These are phyloP conservation scores for Neocrepidodera transversa DNA, from an alignment of 2,888 invertebrate species.

Conservation along the genomic window DNA sequence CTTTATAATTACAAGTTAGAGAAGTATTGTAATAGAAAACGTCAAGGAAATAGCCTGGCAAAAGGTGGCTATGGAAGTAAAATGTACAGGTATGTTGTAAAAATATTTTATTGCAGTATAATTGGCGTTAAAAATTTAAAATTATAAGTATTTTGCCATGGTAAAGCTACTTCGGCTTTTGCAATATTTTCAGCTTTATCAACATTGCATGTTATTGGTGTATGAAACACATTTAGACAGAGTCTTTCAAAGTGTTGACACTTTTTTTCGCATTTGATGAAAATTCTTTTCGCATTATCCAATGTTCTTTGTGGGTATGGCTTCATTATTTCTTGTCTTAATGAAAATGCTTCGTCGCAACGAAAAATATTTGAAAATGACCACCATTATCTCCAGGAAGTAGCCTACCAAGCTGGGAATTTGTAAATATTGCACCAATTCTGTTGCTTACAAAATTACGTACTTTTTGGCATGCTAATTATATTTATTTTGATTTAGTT, in stretches of 20 bases:
- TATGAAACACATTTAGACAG: constrained; percentile 25
- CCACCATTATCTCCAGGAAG: no score
- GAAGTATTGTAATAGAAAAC: constrained; percentile 25
- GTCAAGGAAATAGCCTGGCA: constrained; percentile 25
- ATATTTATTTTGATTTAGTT: no score
- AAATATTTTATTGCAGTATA: neutral
- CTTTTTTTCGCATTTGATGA: no score
- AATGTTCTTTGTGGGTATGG: constrained; percentile 26
- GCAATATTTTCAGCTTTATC: constrained; percentile 21
- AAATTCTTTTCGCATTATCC: constrained; percentile 18
- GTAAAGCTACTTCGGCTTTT: constrained; percentile 24
- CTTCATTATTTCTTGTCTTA: constrained; percentile 29
- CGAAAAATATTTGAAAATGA: constrained; percentile 28
- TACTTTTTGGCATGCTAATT: no score
- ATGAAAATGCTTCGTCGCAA: constrained; percentile 32
- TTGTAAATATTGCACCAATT: no score
- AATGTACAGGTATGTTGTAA: constrained; percentile 28
- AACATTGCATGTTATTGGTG: constrained; percentile 28
- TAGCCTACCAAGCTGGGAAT: no score
- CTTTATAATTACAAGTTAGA: constrained; percentile 26
- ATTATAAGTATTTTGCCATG: constrained; percentile 17
- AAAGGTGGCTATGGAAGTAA: constrained; percentile 25
- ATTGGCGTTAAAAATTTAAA: neutral
- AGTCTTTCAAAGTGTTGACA: no score
- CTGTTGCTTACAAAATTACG: no score